Evolutionary conservation across 2,113 vertebrate genomes (phyloP).

Genomic region (Peromyscus californicus): DNA sequence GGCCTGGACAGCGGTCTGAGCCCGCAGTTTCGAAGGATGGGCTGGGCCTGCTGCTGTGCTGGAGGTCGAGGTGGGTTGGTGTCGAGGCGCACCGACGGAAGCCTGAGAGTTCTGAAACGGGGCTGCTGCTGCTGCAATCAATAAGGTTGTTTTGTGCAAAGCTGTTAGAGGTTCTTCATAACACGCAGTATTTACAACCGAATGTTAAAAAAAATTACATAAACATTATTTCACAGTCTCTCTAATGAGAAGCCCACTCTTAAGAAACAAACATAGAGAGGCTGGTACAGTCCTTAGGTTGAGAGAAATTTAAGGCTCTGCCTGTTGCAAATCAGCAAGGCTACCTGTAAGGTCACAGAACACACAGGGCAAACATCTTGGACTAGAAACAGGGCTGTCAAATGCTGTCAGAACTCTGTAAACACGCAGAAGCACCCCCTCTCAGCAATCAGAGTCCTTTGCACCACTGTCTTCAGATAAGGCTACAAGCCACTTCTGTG

Average conservation of each 20-base stretch:
- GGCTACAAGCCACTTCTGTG: background rate
- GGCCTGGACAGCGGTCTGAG: slow-evolving; percentile 86
- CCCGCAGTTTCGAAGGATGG: slow-evolving; percentile 90
- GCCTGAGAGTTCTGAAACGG: slow-evolving; percentile 93
- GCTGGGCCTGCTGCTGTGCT: slow-evolving; percentile 89
- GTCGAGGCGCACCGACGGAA: slow-evolving; percentile 91
- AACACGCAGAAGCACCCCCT: background rate
- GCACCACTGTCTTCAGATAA: background rate
- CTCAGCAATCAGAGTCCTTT: background rate
- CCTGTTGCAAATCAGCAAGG: background rate
- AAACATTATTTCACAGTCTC: slow-evolving; percentile 44
- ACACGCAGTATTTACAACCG: slow-evolving; percentile 50
- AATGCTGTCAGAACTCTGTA: background rate
- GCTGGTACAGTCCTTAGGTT: background rate
- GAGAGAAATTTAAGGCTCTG: background rate
- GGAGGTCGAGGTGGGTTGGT: slow-evolving; percentile 91
- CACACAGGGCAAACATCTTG: background rate
- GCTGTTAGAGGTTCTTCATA: slow-evolving; percentile 87
- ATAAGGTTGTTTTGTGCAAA: slow-evolving; percentile 92
- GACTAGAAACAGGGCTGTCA: background rate
- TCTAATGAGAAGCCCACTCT: background rate
- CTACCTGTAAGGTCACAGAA: background rate
- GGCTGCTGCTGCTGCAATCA: slow-evolving; percentile 92
- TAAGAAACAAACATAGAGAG: background rate
- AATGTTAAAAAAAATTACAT: slow-evolving; percentile 56